A percentile compares a stretch with the other conserved stretches of the same genome.
phyloP scores from a whole-genome alignment of 2,113 vertebrate genomes.

The Ptychochromis oligacanthus region DNA sequence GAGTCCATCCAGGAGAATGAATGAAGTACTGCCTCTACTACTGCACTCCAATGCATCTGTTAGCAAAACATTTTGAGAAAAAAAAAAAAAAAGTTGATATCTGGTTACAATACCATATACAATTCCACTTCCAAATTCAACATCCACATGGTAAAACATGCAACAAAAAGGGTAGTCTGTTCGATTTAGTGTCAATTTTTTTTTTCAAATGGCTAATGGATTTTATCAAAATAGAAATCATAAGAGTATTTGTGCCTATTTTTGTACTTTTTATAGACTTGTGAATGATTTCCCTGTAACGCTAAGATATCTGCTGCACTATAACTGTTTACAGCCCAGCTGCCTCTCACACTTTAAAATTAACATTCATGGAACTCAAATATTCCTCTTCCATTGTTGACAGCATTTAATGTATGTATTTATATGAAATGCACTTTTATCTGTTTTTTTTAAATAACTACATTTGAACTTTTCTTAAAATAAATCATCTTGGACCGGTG shows the following conservation, averaged over 20 bases:
- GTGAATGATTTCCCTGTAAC: neutral
- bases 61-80: neutral
- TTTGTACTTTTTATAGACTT: neutral
- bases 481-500: conserved; percentile 10
- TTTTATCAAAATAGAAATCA: neutral
- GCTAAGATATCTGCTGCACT: neutral
- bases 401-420: neutral
- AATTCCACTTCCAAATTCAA: neutral
- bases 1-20: neutral
- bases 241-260: neutral
- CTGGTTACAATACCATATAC: neutral
- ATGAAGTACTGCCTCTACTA: neutral
- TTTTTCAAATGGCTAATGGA: neutral
- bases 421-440: neutral
- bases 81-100: neutral
- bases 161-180: neutral
- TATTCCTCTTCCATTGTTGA: conserved; percentile 18
- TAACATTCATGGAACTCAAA: conserved; percentile 42
- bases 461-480: neutral
- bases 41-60: neutral
- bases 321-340: neutral
- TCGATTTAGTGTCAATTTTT: neutral
- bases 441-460: conserved; percentile 3
- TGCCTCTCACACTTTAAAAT: conserved; percentile 34
- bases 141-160: neutral